Base-by-base conservation (phyloP, 2,888 invertebrate species). In the Helicoverpa assulta region DNA sequence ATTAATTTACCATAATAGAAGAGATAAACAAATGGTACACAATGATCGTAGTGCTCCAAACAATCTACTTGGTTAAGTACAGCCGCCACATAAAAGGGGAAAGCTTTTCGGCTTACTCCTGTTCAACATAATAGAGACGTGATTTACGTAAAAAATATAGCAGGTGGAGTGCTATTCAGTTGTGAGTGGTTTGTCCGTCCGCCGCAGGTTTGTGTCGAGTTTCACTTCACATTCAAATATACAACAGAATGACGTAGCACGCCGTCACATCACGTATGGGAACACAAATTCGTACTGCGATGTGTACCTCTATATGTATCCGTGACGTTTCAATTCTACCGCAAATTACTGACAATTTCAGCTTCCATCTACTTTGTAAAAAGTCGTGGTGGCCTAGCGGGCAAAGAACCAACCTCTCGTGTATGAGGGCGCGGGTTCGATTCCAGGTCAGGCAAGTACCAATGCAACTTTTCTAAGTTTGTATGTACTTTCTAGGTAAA, bases 91-190 rank as follows among this genome's bases (percentile, higher is more conserved):
- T 73, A 64, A 81, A 67, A 67, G 18, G 62, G 51, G 10, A 77
- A 77, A 80, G 53, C 66, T 67, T 58, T 54, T 53, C n/a, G 37
- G 61, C 58, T 61, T 52, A 77, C 52, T 65, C 50, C 51, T 57
- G 59, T 58, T 60, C 52, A 65, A 72, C 78, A 65, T 67, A 73
- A 76, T 57, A 67, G 76, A 65, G 59, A 60, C 54, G 56, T 79
- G 78, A 81, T 79, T 79, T 79, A 68, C 68, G 74, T 78, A 70
- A 79, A 77, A 83, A 80, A 78, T 73, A 77, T 72, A 50, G 51
- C 71, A 72, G 57, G 73, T 83, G 57, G 74, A 82, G 83, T 65
- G 70, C 75, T 73, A 76, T 78, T 73, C 82, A 81, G 64, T 68
- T 70, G 67, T 56, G 70, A 77, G 78, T 73, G 69, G 78, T 77